Evolutionary conservation across 2,113 vertebrate species (phyloP).

Genomic region (Hyperopisus bebe): DNA sequence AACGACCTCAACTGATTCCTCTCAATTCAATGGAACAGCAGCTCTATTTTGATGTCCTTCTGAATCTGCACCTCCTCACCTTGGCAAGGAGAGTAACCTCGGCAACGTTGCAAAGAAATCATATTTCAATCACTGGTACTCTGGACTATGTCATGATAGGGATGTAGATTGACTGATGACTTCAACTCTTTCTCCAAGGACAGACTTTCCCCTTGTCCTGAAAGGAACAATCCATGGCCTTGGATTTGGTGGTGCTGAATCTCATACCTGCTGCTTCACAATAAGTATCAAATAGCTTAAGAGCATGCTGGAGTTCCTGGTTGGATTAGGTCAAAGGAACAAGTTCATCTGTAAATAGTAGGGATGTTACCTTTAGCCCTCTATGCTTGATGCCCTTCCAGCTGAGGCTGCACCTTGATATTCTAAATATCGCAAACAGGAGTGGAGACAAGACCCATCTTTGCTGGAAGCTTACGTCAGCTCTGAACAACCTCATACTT

Average conservation of each 20-base stretch:
- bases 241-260: neutral
- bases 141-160: neutral
- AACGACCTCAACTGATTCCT: neutral
- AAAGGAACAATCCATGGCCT: neutral
- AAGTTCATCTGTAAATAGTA: neutral
- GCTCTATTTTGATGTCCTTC: neutral
- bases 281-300: neutral
- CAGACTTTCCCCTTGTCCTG: neutral
- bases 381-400: neutral
- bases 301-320: neutral
- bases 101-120: neutral
- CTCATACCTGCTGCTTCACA: neutral
- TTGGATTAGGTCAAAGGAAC: neutral
- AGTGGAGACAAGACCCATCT: neutral
- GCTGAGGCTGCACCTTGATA: neutral
- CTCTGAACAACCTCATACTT: neutral
- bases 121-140: neutral
- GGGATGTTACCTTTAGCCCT: neutral
- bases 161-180: neutral
- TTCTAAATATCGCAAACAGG: neutral
- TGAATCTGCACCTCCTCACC: neutral
- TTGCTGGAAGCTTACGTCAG: neutral
- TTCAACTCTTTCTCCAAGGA: neutral
- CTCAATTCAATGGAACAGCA: neutral
- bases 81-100: neutral